Conservation (phyloP, 1,140 invertebrate species). For the Monomorium pharaonis region DNA sequence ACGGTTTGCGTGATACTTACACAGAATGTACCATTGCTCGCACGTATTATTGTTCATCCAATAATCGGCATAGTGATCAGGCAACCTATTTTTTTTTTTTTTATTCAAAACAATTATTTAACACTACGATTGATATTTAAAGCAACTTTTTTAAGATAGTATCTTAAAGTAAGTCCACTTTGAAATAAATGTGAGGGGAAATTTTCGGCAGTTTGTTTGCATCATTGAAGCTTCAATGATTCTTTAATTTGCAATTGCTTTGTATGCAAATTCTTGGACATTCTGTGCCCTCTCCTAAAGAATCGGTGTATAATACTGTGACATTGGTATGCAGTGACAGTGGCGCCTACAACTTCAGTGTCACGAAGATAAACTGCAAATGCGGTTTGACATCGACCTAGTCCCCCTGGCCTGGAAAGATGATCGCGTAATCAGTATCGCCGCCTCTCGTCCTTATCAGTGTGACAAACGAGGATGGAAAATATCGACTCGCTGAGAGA, state of each 20-base stretch:
- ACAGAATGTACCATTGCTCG: not conserved
- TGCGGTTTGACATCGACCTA: slow-evolving; percentile 75
- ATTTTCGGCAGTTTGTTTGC: not conserved
- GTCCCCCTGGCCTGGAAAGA: slow-evolving; percentile 75
- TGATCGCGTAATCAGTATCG: slow-evolving; percentile 52
- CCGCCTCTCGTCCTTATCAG: slow-evolving; percentile 53
- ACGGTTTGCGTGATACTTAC: slow-evolving; percentile 1
- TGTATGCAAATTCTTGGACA: not conserved
- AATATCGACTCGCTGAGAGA: slow-evolving; percentile 9
- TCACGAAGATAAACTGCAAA: slow-evolving; percentile 71
- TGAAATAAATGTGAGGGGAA: not conserved
- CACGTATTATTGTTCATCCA: not conserved
- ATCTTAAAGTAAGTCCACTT: not conserved
- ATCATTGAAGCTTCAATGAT: not conserved
- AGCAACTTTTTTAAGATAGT: not conserved
- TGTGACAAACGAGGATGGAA: slow-evolving; percentile 22
- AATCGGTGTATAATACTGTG: slow-evolving; percentile 55
- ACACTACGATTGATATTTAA: not conserved
- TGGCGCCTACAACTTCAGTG: slow-evolving; percentile 73
- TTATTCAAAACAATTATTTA: not conserved
- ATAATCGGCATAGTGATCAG: not conserved
- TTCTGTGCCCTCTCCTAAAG: not conserved
- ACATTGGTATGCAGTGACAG: slow-evolving; percentile 55
- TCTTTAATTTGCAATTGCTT: not conserved
- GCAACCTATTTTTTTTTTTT: not conserved